Evolutionary conservation across 1,140 invertebrate species (phyloP).

Genomic region (Drosophila obscura): DNA sequence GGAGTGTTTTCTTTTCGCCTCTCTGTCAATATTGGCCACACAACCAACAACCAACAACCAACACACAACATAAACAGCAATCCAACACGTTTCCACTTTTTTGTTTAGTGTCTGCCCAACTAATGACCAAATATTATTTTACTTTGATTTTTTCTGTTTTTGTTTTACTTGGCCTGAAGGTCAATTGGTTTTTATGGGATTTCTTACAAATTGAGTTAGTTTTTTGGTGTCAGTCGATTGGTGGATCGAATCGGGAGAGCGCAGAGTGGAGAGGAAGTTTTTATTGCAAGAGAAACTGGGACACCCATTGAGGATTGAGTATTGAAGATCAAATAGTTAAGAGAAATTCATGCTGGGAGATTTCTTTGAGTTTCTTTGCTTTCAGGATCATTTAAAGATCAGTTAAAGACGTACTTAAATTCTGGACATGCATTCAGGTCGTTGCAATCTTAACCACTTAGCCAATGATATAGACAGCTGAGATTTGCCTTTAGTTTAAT

Average conservation of each 20-base stretch:
- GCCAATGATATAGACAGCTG: conserved; percentile 19
- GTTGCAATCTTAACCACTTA: conserved; percentile 14
- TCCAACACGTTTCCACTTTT: conserved; percentile 58
- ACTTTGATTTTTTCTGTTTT: conserved; percentile 58
- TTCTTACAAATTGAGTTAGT: conserved; percentile 59
- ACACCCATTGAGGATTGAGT: conserved; percentile 13
- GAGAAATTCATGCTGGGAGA: background rate
- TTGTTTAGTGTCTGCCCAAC: conserved; percentile 43
- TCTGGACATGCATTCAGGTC: conserved; percentile 11
- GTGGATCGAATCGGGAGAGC: too few relatives aligned
- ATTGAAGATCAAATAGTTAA: conserved; percentile 15
- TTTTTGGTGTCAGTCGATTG: conserved; percentile 29
- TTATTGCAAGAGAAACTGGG: conserved; percentile 26
- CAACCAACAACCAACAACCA: conserved; percentile 19
- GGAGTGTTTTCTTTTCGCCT: conserved; percentile 13
- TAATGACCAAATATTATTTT: conserved; percentile 78
- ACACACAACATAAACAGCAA: background rate
- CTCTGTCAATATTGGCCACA: conserved; percentile 51
- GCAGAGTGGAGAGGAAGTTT: conserved; percentile 11
- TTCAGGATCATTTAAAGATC: conserved; percentile 7
- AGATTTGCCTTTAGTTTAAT: conserved; percentile 23
- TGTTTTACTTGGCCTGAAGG: conserved; percentile 62
- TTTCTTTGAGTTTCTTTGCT: too few relatives aligned
- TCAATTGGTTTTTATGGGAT: conserved; percentile 65
- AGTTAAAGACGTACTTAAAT: conserved; percentile 25